Evolutionary conservation across 2,888 invertebrate species (phyloP).

Genomic region (Mythimna vitellina): DNA sequence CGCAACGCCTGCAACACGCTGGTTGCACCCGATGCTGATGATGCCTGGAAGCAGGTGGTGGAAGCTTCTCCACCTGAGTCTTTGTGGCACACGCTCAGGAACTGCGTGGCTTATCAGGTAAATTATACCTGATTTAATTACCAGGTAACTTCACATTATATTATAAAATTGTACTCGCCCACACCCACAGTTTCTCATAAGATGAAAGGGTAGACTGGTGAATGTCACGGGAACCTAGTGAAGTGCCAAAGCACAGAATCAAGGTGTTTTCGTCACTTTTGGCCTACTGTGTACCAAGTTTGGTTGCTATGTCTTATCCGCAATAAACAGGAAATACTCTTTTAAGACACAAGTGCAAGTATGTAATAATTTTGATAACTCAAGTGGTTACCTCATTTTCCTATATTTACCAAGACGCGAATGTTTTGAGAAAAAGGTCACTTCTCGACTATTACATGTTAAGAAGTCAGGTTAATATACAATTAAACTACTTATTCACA

Average conservation of each 20-base stretch:
- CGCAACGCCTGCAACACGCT: conserved; percentile 80
- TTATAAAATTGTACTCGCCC: background rate
- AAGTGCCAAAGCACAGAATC: too few relatives aligned
- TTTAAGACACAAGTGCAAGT: too few relatives aligned
- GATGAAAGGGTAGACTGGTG: too few relatives aligned
- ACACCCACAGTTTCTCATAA: background rate
- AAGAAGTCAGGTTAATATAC: background rate
- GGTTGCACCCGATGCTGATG: conserved; percentile 76
- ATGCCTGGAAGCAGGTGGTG: conserved; percentile 79
- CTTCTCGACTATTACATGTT: background rate
- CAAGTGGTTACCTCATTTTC: background rate
- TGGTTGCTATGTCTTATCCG: background rate
- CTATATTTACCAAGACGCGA: background rate
- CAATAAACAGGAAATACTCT: too few relatives aligned
- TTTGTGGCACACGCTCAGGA: conserved; percentile 84
- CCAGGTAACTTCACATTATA: background rate
- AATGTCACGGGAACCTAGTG: background rate
- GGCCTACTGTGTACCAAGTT: too few relatives aligned
- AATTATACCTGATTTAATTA: background rate
- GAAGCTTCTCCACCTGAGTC: conserved; percentile 77
- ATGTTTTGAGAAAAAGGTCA: background rate
- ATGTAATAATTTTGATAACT: background rate
- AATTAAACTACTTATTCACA: background rate
- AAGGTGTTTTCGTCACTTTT: background rate
- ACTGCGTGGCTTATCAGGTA: conserved; percentile 87